Evolutionary conservation across 2,888 invertebrate species (phyloP).

Genomic region (Cataglyphis rosenhaueri): DNA sequence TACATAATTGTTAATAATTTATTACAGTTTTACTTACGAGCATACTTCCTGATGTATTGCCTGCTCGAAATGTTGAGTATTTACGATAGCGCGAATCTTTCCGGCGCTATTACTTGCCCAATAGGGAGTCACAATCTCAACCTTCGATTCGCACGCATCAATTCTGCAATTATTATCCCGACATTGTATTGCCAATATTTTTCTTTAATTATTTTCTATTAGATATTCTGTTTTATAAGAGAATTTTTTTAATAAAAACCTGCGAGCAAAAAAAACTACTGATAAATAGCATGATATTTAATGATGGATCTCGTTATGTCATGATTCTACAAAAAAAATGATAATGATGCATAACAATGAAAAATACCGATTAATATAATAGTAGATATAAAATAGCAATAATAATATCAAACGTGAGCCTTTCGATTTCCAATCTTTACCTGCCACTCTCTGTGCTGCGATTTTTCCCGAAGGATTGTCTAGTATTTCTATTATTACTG

Average conservation of each 20-base stretch:
- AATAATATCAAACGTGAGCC: background rate
- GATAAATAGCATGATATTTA: background rate
- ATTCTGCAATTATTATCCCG: slow-evolving; percentile 86
- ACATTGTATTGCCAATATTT: background rate
- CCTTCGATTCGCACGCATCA: slow-evolving; percentile 96
- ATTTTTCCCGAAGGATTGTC: slow-evolving; percentile 86
- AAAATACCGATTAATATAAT: background rate
- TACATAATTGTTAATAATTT: background rate
- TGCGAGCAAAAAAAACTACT: background rate
- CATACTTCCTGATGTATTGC: slow-evolving; percentile 98
- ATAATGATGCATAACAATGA: background rate
- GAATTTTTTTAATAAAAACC: background rate
- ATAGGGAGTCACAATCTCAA: slow-evolving; percentile 97
- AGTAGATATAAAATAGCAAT: background rate
- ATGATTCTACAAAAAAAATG: background rate
- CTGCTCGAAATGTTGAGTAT: slow-evolving; percentile 97
- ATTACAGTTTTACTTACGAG: slow-evolving; percentile 89
- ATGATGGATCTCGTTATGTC: background rate
- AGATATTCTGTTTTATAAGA: background rate
- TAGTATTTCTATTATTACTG: slow-evolving; percentile 87
- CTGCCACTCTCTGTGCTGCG: slow-evolving; percentile 87
- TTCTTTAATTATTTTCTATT: background rate
- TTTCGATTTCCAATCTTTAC: slow-evolving; percentile 76
- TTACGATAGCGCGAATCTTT: slow-evolving; percentile 96
- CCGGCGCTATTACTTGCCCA: slow-evolving; percentile 98